These are phyloP conservation scores for Meiosimyza decipiens DNA, from an alignment of 2,888 invertebrate species.

Conservation along the genomic window DNA sequence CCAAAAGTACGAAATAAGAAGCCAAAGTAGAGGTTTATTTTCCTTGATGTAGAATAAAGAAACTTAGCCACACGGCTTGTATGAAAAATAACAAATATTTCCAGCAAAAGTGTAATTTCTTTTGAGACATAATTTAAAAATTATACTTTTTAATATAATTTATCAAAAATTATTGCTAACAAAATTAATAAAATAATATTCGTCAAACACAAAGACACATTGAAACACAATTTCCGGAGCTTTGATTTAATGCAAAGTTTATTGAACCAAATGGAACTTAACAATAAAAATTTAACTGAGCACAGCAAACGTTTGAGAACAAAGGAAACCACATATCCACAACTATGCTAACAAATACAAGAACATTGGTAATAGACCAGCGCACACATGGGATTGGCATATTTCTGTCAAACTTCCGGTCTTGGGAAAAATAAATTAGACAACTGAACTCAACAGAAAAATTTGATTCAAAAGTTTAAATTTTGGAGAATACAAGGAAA, in stretches of 20 bases:
- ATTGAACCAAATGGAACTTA: slow-evolving; percentile 25
- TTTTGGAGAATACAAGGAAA: too few relatives aligned
- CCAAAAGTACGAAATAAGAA: too few relatives aligned
- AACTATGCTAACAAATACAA: neutral
- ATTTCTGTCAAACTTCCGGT: slow-evolving; percentile 34
- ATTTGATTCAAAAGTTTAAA: too few relatives aligned
- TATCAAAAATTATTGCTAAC: too few relatives aligned
- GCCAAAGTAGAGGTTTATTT: too few relatives aligned
- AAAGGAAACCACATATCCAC: slow-evolving; percentile 16
- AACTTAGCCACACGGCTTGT: too few relatives aligned
- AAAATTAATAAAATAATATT: neutral
- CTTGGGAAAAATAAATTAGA: neutral
- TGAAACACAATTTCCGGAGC: slow-evolving; percentile 19
- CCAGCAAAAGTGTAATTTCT: too few relatives aligned
- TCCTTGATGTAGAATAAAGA: too few relatives aligned
- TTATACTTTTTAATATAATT: too few relatives aligned
- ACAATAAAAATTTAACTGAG: neutral
- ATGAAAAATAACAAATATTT: too few relatives aligned
- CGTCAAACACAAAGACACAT: neutral
- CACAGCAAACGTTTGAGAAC: neutral
- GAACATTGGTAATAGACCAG: neutral
- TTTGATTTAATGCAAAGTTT: slow-evolving; percentile 15
- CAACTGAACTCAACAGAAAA: too few relatives aligned
- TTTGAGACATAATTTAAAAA: too few relatives aligned
- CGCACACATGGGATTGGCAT: slow-evolving; percentile 27